Percentiles rank a stretch among this genome's conserved stretches.
Conservation (phyloP, 2,888 invertebrate species). For the Cyaniris semiargus region DNA sequence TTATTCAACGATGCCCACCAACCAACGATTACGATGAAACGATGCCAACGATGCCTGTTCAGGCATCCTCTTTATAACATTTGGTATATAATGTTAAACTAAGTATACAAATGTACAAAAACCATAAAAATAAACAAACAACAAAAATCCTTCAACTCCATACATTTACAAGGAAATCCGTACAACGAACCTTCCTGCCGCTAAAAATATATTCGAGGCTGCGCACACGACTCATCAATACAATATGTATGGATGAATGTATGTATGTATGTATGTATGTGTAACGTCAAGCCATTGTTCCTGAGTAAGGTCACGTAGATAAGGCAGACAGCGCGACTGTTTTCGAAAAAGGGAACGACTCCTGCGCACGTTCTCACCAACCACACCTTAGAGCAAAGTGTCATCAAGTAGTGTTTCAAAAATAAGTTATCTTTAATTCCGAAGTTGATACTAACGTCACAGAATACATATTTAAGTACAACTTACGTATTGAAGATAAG, state of each 20-base stretch:
- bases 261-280: neutral
- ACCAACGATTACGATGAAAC: too few species aligned
- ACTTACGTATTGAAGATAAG: too few species aligned
- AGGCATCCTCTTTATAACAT: neutral
- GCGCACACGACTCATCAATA: constrained; percentile 58
- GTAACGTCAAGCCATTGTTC: constrained; percentile 54
- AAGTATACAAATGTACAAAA: neutral
- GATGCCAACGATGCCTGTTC: too few species aligned
- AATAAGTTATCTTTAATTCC: too few species aligned
- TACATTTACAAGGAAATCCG: constrained; percentile 63
- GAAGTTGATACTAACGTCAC: too few species aligned
- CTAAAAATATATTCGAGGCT: constrained; percentile 77
- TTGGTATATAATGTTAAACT: neutral
- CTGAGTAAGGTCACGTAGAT: constrained; percentile 55
- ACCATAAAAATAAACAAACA: constrained; percentile 11
- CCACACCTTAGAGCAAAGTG: neutral
- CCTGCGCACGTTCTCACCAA: neutral
- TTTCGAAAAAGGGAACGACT: constrained; percentile 4
- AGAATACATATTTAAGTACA: too few species aligned
- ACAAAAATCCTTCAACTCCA: neutral
- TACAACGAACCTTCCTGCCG: constrained; percentile 69
- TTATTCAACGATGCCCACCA: too few species aligned
- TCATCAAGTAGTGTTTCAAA: too few species aligned
- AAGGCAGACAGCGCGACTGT: constrained; percentile 39
- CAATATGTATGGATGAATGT: constrained; percentile 20